Base-by-base conservation (phyloP, 2,797 vertebrate genomes). In the Malurus splendens region DNA sequence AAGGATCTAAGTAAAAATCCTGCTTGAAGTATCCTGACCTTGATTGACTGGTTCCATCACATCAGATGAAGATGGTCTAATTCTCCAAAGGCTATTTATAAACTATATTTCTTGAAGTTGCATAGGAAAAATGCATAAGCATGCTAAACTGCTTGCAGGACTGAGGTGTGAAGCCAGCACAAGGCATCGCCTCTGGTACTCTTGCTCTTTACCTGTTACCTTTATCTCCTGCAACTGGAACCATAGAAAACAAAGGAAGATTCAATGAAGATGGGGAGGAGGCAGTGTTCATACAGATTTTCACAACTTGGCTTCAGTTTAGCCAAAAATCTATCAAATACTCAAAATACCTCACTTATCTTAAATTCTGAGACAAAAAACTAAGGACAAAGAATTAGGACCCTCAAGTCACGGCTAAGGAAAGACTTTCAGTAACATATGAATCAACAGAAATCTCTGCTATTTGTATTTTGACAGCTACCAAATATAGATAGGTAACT, bases 61-160 rank as follows among this genome's bases (percentile, higher is more conserved):
- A 86, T 66, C 71, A 90, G 28, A 79, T 14, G 28, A 66, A 79
- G 27, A 60, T 10, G 20, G 64, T 25, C 44, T 72, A 61, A 62
- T 52, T 83, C 73, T 93, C 66, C 41, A 86, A 48, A 93, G 73
- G 48, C 42, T 93, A 78, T 81, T 92, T 83, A 90, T 72, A 93
- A 89, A 80, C 15, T 3, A 1, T 15, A 30, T 39, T 87, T 89
- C 73, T 90, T 83, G 82, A 90, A 87, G 51, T 12, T 93, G 62
- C 55, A 45, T 62, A 81, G 75, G 55, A 50, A 68, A 89, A 86
- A 75, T 4, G 10, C 44, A 32, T 30, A 50, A 74, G 28, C 44
- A 33, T 23, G 39, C 60, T 82, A 15, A 91, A 67, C 30, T 77
- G 68, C 70, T 55, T 52, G 76, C 55, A 72, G 62, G 55, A 44